phyloP scores from a whole-genome alignment of 2,113 vertebrate genomes.

The Siphamia tubifer region DNA sequence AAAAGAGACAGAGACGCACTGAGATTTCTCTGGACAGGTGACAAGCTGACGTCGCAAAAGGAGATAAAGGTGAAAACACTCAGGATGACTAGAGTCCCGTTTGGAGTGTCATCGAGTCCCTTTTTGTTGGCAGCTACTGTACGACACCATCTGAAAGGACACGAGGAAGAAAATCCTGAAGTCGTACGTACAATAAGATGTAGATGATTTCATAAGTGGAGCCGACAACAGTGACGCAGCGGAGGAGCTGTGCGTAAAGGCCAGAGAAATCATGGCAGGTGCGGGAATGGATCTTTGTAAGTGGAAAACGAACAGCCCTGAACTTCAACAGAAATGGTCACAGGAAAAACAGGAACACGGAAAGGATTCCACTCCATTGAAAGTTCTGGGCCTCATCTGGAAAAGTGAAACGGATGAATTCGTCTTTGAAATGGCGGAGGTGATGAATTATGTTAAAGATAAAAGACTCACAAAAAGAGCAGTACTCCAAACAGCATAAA shows the following conservation, averaged over 20 bases:
- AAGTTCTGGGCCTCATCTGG: neutral
- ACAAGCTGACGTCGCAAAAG: no score
- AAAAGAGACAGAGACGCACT: no score
- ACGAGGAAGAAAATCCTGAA: neutral
- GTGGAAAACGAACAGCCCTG: neutral
- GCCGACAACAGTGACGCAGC: neutral
- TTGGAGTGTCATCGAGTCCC: neutral
- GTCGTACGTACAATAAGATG: neutral
- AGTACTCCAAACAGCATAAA: neutral
- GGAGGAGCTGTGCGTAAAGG: neutral
- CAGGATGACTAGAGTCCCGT: no score
- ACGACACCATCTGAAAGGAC: neutral
- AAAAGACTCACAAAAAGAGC: neutral
- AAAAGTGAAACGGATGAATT: constrained; percentile 3
- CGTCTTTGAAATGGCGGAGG: neutral
- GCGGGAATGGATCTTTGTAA: neutral
- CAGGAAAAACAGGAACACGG: neutral
- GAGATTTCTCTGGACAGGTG: no score
- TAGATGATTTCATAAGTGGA: neutral
- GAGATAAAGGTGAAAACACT: no score
- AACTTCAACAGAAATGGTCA: neutral
- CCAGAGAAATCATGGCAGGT: neutral
- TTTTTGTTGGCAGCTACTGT: neutral
- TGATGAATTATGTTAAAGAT: neutral
- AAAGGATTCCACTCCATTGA: neutral